Percentiles rank a stretch among this genome's conserved stretches.
These are phyloP conservation scores for Rhingia rostrata DNA, from an alignment of 2,888 invertebrate species.

Conservation along the genomic window DNA sequence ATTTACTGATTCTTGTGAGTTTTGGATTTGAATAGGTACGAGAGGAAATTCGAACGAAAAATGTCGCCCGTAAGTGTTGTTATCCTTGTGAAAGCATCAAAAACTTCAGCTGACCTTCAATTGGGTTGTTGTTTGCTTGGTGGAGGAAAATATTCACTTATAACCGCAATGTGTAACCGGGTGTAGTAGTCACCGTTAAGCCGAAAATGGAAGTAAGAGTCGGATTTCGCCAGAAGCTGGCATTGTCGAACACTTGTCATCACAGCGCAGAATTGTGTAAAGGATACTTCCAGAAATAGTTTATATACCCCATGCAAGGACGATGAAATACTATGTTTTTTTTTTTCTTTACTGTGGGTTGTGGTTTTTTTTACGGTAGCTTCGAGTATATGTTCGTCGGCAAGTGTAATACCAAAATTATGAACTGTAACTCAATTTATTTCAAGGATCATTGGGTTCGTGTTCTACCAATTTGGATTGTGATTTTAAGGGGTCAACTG, in stretches of 20 bases:
- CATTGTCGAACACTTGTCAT: not conserved
- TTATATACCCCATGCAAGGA: constrained; percentile 46
- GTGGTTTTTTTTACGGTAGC: not conserved
- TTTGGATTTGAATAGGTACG: constrained; percentile 29
- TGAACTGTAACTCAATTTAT: constrained; percentile 42
- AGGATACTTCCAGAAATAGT: constrained; percentile 10
- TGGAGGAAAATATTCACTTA: not conserved
- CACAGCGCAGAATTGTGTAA: constrained; percentile 3
- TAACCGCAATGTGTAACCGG: too few species aligned
- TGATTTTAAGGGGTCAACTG: constrained; percentile 19
- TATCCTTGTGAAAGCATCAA: constrained; percentile 28
- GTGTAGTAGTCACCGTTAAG: not conserved
- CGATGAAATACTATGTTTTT: constrained; percentile 10
- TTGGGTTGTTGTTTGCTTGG: not conserved
- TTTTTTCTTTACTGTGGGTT: constrained; percentile 9
- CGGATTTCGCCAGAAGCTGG: not conserved
- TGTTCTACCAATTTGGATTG: constrained; percentile 9
- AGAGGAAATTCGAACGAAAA: constrained; percentile 9
- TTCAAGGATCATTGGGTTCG: constrained; percentile 53
- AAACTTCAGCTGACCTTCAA: not conserved
- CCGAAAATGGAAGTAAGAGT: too few species aligned
- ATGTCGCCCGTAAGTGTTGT: constrained; percentile 20
- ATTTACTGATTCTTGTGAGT: constrained; percentile 15
- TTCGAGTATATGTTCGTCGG: not conserved
- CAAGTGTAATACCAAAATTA: constrained; percentile 23